Conservation (phyloP, 2,113 vertebrate species). For the Salvelinus namaycush region DNA sequence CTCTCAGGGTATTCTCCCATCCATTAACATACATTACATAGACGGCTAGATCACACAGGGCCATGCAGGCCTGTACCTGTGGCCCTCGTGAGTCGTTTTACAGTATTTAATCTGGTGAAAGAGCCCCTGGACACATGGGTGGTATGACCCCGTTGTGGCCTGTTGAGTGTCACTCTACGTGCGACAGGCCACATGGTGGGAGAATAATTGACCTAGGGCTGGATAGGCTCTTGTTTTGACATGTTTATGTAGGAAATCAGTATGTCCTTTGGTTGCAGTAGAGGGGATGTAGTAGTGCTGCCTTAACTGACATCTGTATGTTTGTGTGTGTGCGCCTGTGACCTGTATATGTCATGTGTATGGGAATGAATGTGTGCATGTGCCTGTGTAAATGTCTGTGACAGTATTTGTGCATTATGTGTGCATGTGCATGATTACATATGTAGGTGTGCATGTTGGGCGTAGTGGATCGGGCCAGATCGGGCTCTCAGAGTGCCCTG, state of each 20-base stretch:
- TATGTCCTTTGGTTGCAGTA: conserved; percentile 45
- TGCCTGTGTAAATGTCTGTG: conserved; percentile 7
- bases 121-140: conserved; percentile 25
- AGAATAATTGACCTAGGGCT: too few relatives aligned
- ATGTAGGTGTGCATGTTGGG: background rate
- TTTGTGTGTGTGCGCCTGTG: background rate
- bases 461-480: background rate
- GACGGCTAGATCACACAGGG: background rate
- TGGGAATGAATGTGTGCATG: background rate
- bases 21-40: conserved; percentile 10
- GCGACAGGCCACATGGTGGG: too few relatives aligned
- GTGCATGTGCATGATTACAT: background rate
- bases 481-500: background rate
- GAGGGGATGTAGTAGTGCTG: conserved; percentile 9
- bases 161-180: too few relatives aligned
- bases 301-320: background rate
- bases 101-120: conserved; percentile 20
- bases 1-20: background rate
- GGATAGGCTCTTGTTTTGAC: too few relatives aligned
- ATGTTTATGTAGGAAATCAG: conserved; percentile 11
- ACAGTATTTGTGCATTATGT: conserved; percentile 10
- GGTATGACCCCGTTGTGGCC: background rate
- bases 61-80: conserved; percentile 13
- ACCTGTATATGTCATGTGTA: background rate
- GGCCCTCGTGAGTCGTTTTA: background rate